phyloP scores from a whole-genome alignment of 2,797 vertebrate genomes.

The Fringilla coelebs region DNA sequence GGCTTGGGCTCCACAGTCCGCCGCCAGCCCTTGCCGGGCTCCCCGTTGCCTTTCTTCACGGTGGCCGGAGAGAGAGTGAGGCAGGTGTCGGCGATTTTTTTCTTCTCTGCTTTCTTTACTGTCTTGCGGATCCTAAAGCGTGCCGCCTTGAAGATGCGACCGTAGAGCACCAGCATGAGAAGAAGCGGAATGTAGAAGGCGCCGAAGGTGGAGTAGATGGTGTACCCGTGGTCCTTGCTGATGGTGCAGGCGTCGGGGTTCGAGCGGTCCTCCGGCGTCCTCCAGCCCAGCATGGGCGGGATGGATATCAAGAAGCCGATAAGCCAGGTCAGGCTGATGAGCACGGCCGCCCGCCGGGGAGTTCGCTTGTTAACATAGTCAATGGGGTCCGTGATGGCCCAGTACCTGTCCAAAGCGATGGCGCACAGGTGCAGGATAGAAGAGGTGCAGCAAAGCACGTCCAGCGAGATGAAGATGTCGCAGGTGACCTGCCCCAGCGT shows the following conservation, averaged over 20 bases:
- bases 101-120: conserved; percentile 86
- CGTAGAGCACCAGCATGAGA: conserved; percentile 95
- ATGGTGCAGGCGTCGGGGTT: conserved; percentile 92
- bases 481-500: conserved; percentile 94
- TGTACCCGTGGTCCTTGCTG: conserved; percentile 96
- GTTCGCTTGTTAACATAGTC: conserved; percentile 98
- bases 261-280: conserved; percentile 91
- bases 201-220: conserved; percentile 97
- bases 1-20: conserved; percentile 75
- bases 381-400: conserved; percentile 97
- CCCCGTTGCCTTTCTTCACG: conserved; percentile 80
- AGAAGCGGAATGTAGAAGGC: conserved; percentile 96
- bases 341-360: conserved; percentile 87
- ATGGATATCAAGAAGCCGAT: conserved; percentile 97
- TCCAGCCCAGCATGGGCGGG: conserved; percentile 97
- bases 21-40: conserved; percentile 78
- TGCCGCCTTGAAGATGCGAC: conserved; percentile 92
- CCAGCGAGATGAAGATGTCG: conserved; percentile 94
- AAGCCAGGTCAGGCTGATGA: conserved; percentile 95
- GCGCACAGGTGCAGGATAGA: conserved; percentile 98
- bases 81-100: conserved; percentile 53
- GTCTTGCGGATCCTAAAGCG: conserved; percentile 95
- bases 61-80: conserved; percentile 77
- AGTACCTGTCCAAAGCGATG: conserved; percentile 96
- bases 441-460: conserved; percentile 96